These are phyloP conservation scores for Nasonia oneida DNA, from an alignment of 2,888 invertebrate species.

Conservation along the genomic window DNA sequence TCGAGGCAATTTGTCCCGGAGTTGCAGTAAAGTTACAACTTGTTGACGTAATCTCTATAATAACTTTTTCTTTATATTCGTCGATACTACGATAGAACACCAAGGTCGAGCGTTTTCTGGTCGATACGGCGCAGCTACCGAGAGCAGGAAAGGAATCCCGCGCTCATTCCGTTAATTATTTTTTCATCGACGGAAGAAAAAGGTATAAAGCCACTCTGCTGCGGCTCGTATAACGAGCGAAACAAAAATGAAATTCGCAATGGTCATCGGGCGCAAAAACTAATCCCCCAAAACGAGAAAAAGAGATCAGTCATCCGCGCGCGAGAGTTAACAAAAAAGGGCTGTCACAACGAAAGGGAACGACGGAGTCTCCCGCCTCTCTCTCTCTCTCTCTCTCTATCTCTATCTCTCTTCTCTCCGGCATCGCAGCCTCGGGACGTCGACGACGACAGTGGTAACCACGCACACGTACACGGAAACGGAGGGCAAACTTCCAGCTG, in stretches of 20 bases:
- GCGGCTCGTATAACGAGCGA: not conserved
- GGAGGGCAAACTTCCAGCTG: not conserved
- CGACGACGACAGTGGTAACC: not conserved
- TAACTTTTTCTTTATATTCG: too few relatives aligned
- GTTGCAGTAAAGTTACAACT: not conserved
- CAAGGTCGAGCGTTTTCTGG: too few relatives aligned
- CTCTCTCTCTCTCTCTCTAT: not conserved
- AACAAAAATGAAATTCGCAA: conserved; percentile 11
- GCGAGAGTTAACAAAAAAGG: conserved; percentile 12
- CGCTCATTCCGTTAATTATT: not conserved
- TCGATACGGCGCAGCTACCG: too few relatives aligned
- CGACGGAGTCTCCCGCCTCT: not conserved
- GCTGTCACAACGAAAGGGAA: conserved; percentile 18
- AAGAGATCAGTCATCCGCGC: conserved; percentile 11
- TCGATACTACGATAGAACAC: too few relatives aligned
- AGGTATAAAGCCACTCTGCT: not conserved
- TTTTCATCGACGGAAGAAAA: not conserved
- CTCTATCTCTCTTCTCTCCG: not conserved
- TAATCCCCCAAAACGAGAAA: conserved; percentile 10
- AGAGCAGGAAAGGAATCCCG: not conserved
- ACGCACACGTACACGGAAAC: not conserved
- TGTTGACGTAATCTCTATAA: too few relatives aligned
- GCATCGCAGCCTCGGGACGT: not conserved
- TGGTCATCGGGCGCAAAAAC: not conserved
- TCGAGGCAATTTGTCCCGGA: not conserved